Percentiles rank a stretch among this genome's conserved stretches.
Evolutionary conservation across 1,140 invertebrate species (phyloP).

Genomic region (Probaryconus sp.): DNA sequence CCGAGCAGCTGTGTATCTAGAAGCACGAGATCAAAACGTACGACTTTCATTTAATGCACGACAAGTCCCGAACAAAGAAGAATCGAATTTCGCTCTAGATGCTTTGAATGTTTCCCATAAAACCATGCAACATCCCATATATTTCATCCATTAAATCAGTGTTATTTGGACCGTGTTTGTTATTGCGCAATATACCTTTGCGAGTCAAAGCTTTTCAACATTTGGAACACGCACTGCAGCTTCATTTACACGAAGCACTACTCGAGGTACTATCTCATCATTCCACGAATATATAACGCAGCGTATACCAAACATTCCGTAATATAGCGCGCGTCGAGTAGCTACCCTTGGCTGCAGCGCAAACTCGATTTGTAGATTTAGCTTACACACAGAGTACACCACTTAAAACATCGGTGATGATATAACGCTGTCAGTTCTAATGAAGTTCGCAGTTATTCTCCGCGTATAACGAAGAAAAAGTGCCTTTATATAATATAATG

Average conservation of each 20-base stretch:
- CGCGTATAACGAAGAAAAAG: constrained; percentile 26
- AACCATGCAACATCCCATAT: too few relatives aligned
- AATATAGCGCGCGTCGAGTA: constrained; percentile 38
- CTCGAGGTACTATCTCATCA: constrained; percentile 50
- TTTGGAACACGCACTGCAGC: constrained; percentile 34
- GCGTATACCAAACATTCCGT: constrained; percentile 36
- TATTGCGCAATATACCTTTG: constrained; percentile 41
- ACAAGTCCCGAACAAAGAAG: too few relatives aligned
- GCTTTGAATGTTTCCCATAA: too few relatives aligned
- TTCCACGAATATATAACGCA: constrained; percentile 44
- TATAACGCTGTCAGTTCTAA: constrained; percentile 44
- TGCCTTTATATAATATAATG: constrained; percentile 31
- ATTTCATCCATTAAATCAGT: constrained; percentile 8
- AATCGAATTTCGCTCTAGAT: too few relatives aligned
- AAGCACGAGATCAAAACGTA: too few relatives aligned
- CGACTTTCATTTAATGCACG: too few relatives aligned
- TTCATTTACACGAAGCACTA: constrained; percentile 49
- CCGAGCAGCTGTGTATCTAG: too few relatives aligned
- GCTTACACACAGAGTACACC: constrained; percentile 41
- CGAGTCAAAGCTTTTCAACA: constrained; percentile 37
- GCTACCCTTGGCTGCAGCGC: constrained; percentile 27
- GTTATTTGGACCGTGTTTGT: constrained; percentile 20
- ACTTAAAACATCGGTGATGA: constrained; percentile 48
- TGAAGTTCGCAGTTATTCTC: constrained; percentile 35
- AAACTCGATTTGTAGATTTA: constrained; percentile 53